A percentile compares a stretch with the other conserved stretches of the same genome.
These are phyloP conservation scores for Meloidogyne floridensis DNA, from an alignment of 1,140 invertebrate species.

Conservation along the genomic window DNA sequence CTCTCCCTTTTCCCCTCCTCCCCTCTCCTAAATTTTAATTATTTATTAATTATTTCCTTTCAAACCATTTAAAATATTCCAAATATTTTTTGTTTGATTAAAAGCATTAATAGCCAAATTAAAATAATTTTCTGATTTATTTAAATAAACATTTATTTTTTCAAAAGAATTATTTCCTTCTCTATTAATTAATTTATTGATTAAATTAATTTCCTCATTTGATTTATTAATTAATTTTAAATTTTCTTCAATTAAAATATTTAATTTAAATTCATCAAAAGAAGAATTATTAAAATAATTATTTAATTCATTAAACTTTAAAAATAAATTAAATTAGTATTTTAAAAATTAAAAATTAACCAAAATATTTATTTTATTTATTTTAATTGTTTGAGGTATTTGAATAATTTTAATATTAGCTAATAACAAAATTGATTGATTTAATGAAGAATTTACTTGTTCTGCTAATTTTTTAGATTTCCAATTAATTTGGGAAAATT, in stretches of 20 bases:
- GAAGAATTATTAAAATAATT: background rate
- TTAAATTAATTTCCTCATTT: background rate
- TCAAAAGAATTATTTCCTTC: too few species aligned
- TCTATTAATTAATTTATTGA: too few species aligned
- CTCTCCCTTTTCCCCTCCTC: too few species aligned
- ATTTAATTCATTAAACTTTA: background rate
- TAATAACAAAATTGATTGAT: background rate
- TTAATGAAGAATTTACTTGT: background rate
- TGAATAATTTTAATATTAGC: background rate
- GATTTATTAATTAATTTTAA: background rate
- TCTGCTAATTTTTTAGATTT: background rate
- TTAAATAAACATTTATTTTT: background rate
- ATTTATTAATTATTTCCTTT: too few species aligned
- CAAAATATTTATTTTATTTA: background rate
- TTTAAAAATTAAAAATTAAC: background rate
- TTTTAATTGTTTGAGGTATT: background rate
- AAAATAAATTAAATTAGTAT: background rate
- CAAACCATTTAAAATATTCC: constrained; percentile 7
- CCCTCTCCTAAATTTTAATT: too few species aligned
- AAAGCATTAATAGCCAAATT: background rate
- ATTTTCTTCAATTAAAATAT: constrained; percentile 4
- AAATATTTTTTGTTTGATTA: constrained; percentile 10
- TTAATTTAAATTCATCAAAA: background rate
- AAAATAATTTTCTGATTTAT: background rate
- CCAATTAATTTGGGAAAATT: background rate